phyloP scores from a whole-genome alignment of 2,797 vertebrate genomes.

The Clarias laeviceps region DNA sequence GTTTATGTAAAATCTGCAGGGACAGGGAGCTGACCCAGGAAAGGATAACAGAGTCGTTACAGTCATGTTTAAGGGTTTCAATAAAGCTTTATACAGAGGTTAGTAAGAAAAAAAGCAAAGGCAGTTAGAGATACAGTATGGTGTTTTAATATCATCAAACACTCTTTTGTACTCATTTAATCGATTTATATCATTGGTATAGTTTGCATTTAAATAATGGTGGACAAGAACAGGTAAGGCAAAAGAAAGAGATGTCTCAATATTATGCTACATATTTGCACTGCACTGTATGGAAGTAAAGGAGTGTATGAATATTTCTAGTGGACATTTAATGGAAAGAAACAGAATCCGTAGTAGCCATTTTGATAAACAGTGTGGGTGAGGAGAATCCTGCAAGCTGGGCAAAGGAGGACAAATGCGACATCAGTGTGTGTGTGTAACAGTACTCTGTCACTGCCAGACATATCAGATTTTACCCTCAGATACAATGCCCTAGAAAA shows the following conservation, averaged over 20 bases:
- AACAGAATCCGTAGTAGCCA: neutral
- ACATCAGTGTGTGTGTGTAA: neutral
- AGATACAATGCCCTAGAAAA: constrained; percentile 41
- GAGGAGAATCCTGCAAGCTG: constrained; percentile 9
- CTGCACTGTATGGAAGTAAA: neutral
- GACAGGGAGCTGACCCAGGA: constrained; percentile 10
- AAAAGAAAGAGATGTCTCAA: neutral
- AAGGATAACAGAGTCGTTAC: constrained; percentile 15
- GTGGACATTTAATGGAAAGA: neutral
- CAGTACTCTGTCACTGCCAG: constrained; percentile 40
- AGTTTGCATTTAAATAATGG: neutral
- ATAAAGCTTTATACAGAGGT: neutral
- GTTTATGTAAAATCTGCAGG: constrained; percentile 38
- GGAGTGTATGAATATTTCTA: neutral
- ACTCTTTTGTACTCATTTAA: neutral
- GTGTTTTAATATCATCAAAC: neutral
- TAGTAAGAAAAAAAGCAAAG: constrained; percentile 2
- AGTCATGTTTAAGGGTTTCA: neutral
- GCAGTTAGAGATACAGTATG: neutral
- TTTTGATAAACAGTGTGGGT: neutral
- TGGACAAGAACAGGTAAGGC: neutral
- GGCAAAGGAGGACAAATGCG: constrained; percentile 18
- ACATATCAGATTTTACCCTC: constrained; percentile 48
- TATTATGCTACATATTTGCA: neutral
- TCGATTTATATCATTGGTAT: neutral